phyloP scores from a whole-genome alignment of 1,140 invertebrate species.

The Conopomorpha cramerella region DNA sequence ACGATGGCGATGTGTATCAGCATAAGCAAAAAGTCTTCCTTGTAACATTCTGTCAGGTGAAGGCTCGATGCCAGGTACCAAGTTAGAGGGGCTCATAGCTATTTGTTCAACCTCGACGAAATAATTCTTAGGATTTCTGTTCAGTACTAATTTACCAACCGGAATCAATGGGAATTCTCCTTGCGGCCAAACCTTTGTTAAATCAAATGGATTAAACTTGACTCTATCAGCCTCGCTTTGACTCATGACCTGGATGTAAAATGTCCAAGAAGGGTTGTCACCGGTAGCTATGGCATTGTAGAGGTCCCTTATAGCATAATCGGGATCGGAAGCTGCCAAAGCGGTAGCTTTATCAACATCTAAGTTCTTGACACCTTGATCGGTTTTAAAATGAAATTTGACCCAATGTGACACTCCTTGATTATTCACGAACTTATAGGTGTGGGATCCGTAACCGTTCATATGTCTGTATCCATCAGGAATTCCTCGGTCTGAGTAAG shows the following conservation, averaged over 20 bases:
- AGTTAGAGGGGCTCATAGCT: conserved; percentile 81
- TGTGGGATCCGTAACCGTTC: conserved; percentile 92
- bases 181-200: conserved; percentile 93
- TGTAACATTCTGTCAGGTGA: conserved; percentile 92
- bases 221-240: conserved; percentile 66
- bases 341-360: conserved; percentile 69
- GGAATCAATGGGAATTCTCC: conserved; percentile 82
- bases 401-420: conserved; percentile 75
- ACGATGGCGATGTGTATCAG: conserved; percentile 81
- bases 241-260: conserved; percentile 75
- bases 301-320: conserved; percentile 82
- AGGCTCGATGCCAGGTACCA: conserved; percentile 85
- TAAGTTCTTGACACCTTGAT: conserved; percentile 85
- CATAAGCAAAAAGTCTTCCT: conserved; percentile 88
- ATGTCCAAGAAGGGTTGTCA: conserved; percentile 76
- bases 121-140: conserved; percentile 86
- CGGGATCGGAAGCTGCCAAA: conserved; percentile 75
- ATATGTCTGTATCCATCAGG: conserved; percentile 88
- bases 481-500: conserved; percentile 86
- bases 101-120: conserved; percentile 91
- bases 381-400: conserved; percentile 89
- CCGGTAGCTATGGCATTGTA: conserved; percentile 81
- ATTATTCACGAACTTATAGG: conserved; percentile 86
- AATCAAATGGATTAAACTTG: conserved; percentile 82
- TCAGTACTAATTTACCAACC: conserved; percentile 84